phyloP scores from a whole-genome alignment of 2,113 vertebrate genomes.

The Melanocharis versteri region DNA sequence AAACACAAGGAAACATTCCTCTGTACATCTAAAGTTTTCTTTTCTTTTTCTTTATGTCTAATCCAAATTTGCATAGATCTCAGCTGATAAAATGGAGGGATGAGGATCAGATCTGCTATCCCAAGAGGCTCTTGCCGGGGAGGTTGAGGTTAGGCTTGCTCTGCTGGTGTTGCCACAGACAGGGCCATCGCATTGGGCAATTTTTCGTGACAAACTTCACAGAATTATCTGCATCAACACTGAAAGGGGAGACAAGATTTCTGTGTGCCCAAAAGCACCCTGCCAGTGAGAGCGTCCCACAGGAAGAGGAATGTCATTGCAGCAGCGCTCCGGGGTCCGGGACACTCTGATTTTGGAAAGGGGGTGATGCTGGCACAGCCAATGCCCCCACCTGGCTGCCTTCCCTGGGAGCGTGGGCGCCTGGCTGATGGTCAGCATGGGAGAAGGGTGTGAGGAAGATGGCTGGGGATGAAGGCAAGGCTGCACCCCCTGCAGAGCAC shows the following conservation, averaged over 20 bases:
- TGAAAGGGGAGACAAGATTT: not conserved
- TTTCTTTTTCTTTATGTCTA: not conserved
- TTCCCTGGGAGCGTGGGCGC: not conserved
- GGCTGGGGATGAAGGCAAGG: not conserved
- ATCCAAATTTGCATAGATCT: not conserved
- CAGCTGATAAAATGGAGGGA: not conserved
- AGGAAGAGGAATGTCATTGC: rapidly evolving
- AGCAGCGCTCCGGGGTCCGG: rapidly evolving
- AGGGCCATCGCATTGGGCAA: rapidly evolving
- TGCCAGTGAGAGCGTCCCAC: rapidly evolving
- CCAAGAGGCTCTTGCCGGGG: not conserved
- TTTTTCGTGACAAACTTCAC: not conserved
- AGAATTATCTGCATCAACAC: not conserved
- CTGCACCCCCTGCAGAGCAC: rapidly evolving
- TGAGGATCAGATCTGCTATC: not conserved
- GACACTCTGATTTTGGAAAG: not conserved
- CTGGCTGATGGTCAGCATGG: rapidly evolving
- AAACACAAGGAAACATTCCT: not conserved
- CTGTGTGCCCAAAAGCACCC: rapidly evolving
- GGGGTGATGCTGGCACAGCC: not conserved
- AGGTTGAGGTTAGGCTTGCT: rapidly evolving
- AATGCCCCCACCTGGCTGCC: rapidly evolving
- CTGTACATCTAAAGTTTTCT: not conserved
- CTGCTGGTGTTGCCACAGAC: not conserved
- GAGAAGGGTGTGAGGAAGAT: not conserved